Percentiles rank a stretch among this genome's conserved stretches.
Evolutionary conservation across 2,113 vertebrate species (phyloP).

Genomic region (Mixornis gularis): DNA sequence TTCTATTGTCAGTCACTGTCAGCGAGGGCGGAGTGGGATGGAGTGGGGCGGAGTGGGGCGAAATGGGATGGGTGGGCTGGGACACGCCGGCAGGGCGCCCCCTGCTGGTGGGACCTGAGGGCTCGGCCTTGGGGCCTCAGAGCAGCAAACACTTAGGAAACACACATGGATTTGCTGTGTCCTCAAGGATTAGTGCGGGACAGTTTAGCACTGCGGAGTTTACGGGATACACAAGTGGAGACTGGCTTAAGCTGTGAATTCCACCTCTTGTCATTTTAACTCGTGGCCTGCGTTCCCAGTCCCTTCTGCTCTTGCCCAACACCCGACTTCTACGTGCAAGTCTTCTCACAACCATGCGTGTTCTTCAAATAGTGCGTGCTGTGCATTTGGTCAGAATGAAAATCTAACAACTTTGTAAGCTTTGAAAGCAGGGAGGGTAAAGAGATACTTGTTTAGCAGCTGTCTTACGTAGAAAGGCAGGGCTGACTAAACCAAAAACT

Average conservation of each 20-base stretch:
- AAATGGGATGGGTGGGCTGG: neutral
- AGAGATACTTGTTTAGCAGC: neutral
- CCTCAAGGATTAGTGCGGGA: neutral
- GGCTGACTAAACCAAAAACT: neutral
- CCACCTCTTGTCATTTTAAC: neutral
- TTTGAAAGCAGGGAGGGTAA: neutral
- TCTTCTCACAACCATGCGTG: neutral
- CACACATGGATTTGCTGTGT: rapidly evolving
- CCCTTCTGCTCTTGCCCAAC: neutral
- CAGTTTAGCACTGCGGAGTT: neutral
- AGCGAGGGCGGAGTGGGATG: no score
- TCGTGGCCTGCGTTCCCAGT: neutral
- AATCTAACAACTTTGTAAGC: neutral
- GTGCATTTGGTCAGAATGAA: neutral
- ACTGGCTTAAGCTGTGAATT: neutral
- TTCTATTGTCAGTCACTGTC: neutral
- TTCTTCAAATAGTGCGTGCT: neutral
- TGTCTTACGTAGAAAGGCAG: neutral
- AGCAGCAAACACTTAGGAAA: no score
- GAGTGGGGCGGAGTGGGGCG: no score
- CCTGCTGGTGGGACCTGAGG: neutral
- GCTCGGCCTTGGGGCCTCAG: neutral
- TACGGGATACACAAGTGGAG: neutral
- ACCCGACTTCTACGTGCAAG: rapidly evolving
- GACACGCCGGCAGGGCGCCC: neutral